Evolutionary conservation across 2,888 invertebrate genomes (phyloP).

Genomic region (Amaurobius ferox): DNA sequence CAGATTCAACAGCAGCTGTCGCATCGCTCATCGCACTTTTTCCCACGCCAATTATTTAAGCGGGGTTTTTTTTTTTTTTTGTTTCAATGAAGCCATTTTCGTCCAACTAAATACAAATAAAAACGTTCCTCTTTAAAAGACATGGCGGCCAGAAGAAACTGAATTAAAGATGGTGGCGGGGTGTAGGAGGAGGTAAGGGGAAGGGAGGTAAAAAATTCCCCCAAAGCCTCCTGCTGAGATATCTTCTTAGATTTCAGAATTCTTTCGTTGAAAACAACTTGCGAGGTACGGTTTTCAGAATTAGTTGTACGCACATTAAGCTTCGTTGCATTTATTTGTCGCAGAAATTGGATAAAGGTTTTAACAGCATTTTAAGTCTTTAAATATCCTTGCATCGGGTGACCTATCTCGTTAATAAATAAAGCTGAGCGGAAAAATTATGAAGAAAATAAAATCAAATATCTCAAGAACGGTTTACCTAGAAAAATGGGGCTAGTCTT

Average conservation of each 20-base stretch:
- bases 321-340: too few species aligned
- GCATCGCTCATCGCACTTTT: neutral
- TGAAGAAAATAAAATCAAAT: neutral
- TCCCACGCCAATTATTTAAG: constrained; percentile 1
- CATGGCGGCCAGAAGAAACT: too few species aligned
- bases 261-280: too few species aligned
- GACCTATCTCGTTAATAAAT: too few species aligned
- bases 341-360: too few species aligned
- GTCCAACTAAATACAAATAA: neutral
- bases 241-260: neutral
- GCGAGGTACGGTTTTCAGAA: too few species aligned
- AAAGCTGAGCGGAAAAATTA: too few species aligned
- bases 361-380: too few species aligned
- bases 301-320: too few species aligned
- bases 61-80: neutral
- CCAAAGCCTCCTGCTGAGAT: neutral
- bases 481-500: neutral
- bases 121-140: too few species aligned
- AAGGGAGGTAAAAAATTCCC: neutral
- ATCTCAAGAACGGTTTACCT: neutral
- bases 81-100: neutral
- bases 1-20: neutral
- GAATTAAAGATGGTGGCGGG: neutral
- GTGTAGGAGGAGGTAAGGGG: neutral
- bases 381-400: too few species aligned